These are phyloP conservation scores for Podarcis cretensis DNA, from an alignment of 2,113 vertebrate species.

Conservation along the genomic window DNA sequence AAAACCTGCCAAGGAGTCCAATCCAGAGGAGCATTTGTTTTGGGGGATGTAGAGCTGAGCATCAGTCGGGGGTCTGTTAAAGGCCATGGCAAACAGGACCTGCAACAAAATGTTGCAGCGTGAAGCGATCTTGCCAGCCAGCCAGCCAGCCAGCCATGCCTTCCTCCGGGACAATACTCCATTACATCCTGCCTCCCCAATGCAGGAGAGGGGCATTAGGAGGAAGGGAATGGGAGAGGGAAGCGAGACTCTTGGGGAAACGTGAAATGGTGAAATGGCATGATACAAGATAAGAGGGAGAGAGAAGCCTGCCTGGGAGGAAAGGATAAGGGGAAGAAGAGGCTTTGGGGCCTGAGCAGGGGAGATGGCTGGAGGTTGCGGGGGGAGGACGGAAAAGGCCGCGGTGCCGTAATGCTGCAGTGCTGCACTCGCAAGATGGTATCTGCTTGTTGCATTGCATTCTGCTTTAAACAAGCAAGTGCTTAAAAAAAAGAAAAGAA, in stretches of 20 bases:
- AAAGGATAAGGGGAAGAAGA: conserved; percentile 5
- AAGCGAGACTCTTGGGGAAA: background rate
- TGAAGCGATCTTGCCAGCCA: background rate
- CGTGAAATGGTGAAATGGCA: too few species aligned
- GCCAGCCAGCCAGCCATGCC: background rate
- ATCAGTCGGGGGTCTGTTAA: background rate
- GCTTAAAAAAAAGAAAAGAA: too few species aligned
- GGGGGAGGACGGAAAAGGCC: background rate
- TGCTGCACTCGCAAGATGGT: background rate
- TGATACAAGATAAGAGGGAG: background rate
- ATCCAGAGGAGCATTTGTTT: background rate
- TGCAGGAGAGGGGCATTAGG: background rate
- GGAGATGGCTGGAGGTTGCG: background rate
- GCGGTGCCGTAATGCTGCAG: background rate
- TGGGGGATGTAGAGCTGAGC: background rate
- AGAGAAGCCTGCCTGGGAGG: background rate
- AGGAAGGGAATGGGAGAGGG: background rate
- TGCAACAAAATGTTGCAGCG: background rate
- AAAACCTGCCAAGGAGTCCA: too few species aligned
- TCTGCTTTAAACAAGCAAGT: background rate
- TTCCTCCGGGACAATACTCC: too few species aligned
- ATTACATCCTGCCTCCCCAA: background rate
- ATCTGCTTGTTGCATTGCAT: background rate
- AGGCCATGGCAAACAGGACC: too few species aligned
- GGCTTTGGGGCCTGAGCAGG: too few species aligned